A percentile compares a stretch with the other conserved stretches of the same genome.
Evolutionary conservation across 2,888 invertebrate species (phyloP).

Genomic region (Scrobipalpa costella): DNA sequence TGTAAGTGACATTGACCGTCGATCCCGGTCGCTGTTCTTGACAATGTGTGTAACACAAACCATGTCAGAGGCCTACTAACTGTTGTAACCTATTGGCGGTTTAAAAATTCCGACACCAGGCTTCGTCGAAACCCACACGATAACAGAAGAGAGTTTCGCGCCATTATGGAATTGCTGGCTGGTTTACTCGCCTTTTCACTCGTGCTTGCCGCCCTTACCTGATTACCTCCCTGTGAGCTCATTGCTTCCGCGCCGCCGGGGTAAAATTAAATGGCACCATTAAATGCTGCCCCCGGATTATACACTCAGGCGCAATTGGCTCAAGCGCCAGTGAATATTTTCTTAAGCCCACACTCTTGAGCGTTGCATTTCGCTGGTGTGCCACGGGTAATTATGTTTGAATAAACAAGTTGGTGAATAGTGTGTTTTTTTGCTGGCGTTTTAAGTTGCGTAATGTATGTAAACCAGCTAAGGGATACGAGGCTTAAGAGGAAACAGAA

Average conservation of each 20-base stretch:
- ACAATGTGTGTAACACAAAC: no score
- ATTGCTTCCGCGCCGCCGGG: slow-evolving; percentile 53
- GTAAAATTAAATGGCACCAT: slow-evolving; percentile 71
- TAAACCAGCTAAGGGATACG: background rate
- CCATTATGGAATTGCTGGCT: no score
- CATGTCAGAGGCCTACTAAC: no score
- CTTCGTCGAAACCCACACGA: no score
- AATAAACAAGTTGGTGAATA: slow-evolving; percentile 4
- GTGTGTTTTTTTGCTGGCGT: background rate
- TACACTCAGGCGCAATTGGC: slow-evolving; percentile 30
- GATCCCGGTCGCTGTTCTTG: no score
- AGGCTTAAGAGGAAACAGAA: no score
- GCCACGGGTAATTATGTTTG: slow-evolving; percentile 20
- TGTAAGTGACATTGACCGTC: no score
- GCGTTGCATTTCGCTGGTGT: slow-evolving; percentile 1
- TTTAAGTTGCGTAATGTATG: background rate
- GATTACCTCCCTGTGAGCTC: slow-evolving; percentile 35
- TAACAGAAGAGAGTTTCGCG: no score
- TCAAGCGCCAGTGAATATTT: slow-evolving; percentile 18
- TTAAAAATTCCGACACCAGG: no score
- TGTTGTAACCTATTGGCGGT: no score
- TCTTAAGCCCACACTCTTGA: slow-evolving; percentile 15
- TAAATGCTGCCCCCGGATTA: slow-evolving; percentile 50
- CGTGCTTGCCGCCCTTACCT: slow-evolving; percentile 5
- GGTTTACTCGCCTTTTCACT: background rate